A percentile compares a stretch with the other conserved stretches of the same genome.
phyloP scores from a whole-genome alignment of 2,888 invertebrate species.

The Orthonychiurus folsomi region DNA sequence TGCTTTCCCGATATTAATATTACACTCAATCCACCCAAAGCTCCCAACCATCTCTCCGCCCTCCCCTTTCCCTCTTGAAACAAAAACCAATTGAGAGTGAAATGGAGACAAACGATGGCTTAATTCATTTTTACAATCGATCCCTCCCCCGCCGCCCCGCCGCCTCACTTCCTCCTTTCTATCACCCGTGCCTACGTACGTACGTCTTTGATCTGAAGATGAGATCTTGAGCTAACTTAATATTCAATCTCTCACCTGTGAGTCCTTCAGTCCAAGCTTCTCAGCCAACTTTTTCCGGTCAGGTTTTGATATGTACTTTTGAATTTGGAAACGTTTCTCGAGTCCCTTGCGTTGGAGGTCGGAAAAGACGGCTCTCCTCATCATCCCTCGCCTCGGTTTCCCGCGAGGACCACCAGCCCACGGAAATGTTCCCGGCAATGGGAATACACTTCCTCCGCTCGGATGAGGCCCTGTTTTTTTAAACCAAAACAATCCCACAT shows the following conservation, averaged over 20 bases:
- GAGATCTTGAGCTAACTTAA: neutral
- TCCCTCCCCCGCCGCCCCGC: conserved; percentile 8
- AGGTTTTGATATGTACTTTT: conserved; percentile 97
- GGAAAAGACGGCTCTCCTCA: conserved; percentile 92
- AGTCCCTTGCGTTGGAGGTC: conserved; percentile 91
- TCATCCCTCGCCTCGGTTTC: conserved; percentile 91
- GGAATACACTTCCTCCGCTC: conserved; percentile 43
- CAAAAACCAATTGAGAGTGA: conserved; percentile 39
- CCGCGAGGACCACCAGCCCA: conserved; percentile 87
- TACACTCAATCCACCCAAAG: conserved; percentile 14
- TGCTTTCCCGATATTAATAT: conserved; percentile 33
- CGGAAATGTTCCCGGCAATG: conserved; percentile 57
- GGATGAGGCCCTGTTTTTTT: conserved; percentile 37
- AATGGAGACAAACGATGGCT: conserved; percentile 41
- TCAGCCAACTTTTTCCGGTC: conserved; percentile 95
- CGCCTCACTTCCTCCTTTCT: conserved; percentile 9
- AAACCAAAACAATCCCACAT: too few species aligned
- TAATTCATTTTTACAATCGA: conserved; percentile 40
- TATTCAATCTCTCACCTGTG: conserved; percentile 60
- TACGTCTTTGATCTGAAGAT: too few species aligned
- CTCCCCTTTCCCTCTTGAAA: conserved; percentile 13
- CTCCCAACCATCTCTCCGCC: neutral
- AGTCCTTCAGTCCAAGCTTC: conserved; percentile 90
- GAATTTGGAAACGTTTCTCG: conserved; percentile 90
- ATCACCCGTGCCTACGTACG: conserved; percentile 9